Evolutionary conservation across 1,140 invertebrate genomes (phyloP), one percentile per base, ranked within the genome.

Genomic region (Macrobrachium nipponense): DNA sequence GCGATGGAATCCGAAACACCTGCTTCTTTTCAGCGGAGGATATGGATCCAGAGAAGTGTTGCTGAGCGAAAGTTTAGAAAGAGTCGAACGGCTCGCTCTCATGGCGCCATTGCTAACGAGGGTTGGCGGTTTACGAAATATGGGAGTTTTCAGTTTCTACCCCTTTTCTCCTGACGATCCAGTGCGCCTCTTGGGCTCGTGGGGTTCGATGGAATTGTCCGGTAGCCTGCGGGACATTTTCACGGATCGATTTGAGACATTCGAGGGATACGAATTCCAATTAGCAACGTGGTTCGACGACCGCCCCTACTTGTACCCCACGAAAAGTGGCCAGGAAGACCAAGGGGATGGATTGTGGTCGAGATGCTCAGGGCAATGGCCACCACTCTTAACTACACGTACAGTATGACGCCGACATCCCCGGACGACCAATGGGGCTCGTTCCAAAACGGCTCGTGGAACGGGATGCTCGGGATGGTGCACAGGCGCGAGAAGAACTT

Each of bases 401-500:
- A 73, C 60, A 76, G 43, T 3, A 14, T 82, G 44, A 87, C 81
- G 5, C 4, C 14, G 17, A 11, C 36, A 18, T 64, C 87, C 0
- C 60, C 64, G 12, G 87, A 87, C 68, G 8, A 23, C 27, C 11
- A 62, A 15, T 87, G 87, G 87, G 87, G 87, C 2, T 61, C 72
- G 2, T 61, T 44, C n/a, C 66, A 73, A 18, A 82, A 87, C 58
- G 87, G 77, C 7, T 64, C 76, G 8, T 87, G 82, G 77, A 87
- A 20, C 11, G 87, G 87, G 15, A 80, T 87, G 59, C 77, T 87
- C 1, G 87, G 87, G 23, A 80, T 80, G 76, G 77, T 87, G 20
- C 75, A 80, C 70, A 18, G 87, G 7, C 14, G 23, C 12, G 82
- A 84, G 36, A 83, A 87, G 44, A 84, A 87, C 82, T 83, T 87